Conservation (phyloP, 2,888 invertebrate genomes). For the Cephus rjabovi region DNA sequence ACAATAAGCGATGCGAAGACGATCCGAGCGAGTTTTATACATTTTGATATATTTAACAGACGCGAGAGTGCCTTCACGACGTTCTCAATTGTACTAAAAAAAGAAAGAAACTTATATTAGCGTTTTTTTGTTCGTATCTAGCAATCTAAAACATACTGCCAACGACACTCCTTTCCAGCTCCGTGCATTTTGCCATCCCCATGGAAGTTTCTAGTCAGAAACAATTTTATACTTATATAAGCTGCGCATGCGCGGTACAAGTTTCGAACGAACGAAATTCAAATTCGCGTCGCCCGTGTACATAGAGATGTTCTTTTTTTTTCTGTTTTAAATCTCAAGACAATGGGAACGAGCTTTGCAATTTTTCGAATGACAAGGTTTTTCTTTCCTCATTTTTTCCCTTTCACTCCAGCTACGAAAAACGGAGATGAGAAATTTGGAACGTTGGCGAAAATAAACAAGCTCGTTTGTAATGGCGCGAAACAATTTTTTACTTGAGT, state of each 20-base stretch:
- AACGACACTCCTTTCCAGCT: conserved; percentile 59
- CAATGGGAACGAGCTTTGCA: background rate
- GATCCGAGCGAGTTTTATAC: conserved; percentile 4
- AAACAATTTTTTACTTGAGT: background rate
- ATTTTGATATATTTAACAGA: conserved; percentile 10
- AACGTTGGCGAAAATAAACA: background rate
- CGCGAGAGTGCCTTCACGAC: conserved; percentile 8
- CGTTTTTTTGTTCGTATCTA: background rate
- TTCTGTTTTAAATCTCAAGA: background rate
- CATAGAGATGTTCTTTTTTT: background rate
- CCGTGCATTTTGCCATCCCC: conserved; percentile 53
- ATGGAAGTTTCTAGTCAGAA: conserved; percentile 64
- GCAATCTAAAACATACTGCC: conserved; percentile 43
- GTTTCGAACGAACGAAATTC: background rate
- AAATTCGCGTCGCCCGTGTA: background rate
- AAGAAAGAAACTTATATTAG: background rate
- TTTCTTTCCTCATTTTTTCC: conserved; percentile 32
- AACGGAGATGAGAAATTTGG: background rate
- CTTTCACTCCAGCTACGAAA: background rate
- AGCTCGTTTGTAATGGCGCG: background rate
- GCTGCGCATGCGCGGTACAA: background rate
- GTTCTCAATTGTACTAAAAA: background rate
- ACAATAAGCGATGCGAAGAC: background rate
- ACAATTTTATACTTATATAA: conserved; percentile 35
- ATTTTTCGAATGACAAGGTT: background rate